These are phyloP conservation scores for Mugil cephalus DNA, from an alignment of 2,113 vertebrate genomes.

Conservation along the genomic window DNA sequence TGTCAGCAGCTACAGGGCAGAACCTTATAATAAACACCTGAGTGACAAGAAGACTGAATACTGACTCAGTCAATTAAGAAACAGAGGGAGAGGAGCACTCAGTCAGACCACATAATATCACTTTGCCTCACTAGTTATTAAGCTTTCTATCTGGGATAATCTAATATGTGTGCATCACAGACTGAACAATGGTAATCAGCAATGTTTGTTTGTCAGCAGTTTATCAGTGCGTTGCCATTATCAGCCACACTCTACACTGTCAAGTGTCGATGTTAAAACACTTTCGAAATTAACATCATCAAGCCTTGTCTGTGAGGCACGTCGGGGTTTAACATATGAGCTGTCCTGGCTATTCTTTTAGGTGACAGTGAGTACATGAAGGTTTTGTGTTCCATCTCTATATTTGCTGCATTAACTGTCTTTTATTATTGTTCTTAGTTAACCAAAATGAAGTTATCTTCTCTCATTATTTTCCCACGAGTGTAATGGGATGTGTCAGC, in stretches of 20 bases:
- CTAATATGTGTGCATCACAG: not conserved
- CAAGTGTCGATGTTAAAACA: constrained; percentile 15
- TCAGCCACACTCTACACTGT: not conserved
- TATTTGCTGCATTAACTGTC: constrained; percentile 60
- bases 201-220: constrained; percentile 9
- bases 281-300: constrained; percentile 6
- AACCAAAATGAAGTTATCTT: constrained; percentile 72
- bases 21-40: not conserved
- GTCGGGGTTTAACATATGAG: constrained; percentile 25
- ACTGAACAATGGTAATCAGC: constrained; percentile 5
- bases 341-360: not conserved
- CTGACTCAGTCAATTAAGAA: constrained; percentile 4
- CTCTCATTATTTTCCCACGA: constrained; percentile 63
- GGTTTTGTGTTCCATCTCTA: constrained; percentile 4
- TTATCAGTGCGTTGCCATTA: constrained; percentile 9
- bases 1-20: constrained; percentile 5
- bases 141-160: not conserved
- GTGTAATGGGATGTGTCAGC: constrained; percentile 73
- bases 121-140: constrained; percentile 5
- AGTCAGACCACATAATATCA: constrained; percentile 5
- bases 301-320: constrained; percentile 6
- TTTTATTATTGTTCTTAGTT: constrained; percentile 65
- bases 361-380: constrained; percentile 24
- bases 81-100: not conserved
- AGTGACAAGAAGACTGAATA: not conserved